phyloP scores from a whole-genome alignment of 1,140 invertebrate genomes.

The Chrysomallon squamiferum region DNA sequence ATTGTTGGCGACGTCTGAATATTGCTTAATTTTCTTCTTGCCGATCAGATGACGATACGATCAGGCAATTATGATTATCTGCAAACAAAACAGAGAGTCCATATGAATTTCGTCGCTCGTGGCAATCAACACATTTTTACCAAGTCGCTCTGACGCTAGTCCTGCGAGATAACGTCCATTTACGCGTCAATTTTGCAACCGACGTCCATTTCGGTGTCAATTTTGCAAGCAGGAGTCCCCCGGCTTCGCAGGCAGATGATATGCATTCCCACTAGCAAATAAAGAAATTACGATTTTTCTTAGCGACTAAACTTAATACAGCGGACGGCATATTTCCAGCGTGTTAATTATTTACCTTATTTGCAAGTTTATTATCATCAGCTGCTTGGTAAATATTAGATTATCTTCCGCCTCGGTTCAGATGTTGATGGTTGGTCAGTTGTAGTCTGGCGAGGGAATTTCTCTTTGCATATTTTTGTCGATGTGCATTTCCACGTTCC shows the following conservation, averaged over 20 bases:
- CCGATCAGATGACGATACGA: constrained; percentile 3
- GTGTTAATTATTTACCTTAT: constrained; percentile 19
- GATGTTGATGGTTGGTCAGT: constrained; percentile 7
- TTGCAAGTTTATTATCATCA: constrained; percentile 24
- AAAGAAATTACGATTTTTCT: constrained; percentile 17
- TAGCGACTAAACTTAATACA: constrained; percentile 15
- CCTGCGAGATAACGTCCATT: constrained; percentile 14
- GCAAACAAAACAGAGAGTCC: constrained; percentile 11
- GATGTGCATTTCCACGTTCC: constrained; percentile 5
- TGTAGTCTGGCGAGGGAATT: constrained; percentile 11
- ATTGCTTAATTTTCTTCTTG: constrained; percentile 6
- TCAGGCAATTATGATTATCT: constrained; percentile 12
- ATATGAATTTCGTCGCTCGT: constrained; percentile 21
- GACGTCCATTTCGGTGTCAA: neutral
- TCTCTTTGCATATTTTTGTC: constrained; percentile 10
- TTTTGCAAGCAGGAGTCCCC: neutral
- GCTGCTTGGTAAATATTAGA: constrained; percentile 22
- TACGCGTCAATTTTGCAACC: constrained; percentile 2
- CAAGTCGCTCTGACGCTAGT: constrained; percentile 4
- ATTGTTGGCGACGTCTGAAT: constrained; percentile 2
- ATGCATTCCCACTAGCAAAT: neutral
- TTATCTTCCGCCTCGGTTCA: constrained; percentile 13
- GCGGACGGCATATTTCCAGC: constrained; percentile 7
- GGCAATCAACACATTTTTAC: constrained; percentile 16
- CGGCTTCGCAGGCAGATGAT: too few relatives aligned